A percentile compares a stretch with the other conserved stretches of the same genome.
Evolutionary conservation across 92 coral and sea anemone species (phyloP).

Genomic region (Epizoanthus stellaris): DNA sequence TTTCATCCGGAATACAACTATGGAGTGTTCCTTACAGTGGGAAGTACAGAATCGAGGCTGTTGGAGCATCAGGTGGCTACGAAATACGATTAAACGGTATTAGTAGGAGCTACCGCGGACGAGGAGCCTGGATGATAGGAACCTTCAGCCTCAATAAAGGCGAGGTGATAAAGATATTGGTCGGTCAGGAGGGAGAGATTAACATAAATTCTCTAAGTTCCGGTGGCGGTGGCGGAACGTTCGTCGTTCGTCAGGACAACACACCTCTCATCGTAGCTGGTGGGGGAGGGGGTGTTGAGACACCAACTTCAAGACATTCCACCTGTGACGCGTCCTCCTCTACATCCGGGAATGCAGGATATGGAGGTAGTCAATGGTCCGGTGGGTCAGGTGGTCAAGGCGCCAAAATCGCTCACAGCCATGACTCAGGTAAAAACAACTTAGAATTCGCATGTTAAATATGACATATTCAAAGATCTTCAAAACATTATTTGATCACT

Average conservation of each 20-base stretch:
- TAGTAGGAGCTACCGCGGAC: no score
- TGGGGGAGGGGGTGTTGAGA: slow-evolving; percentile 63
- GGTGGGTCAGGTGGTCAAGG: slow-evolving; percentile 59
- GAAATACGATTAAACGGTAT: slow-evolving; percentile 1
- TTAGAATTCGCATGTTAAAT: no score
- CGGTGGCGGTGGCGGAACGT: slow-evolving; percentile 74
- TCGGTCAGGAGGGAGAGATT: slow-evolving; percentile 69
- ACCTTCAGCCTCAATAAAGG: slow-evolving; percentile 53
- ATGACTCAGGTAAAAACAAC: no score
- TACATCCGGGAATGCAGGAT: not conserved
- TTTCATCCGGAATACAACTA: slow-evolving; percentile 59
- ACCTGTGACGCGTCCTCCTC: no score
- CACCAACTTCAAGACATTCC: not conserved
- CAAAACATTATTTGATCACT: no score
- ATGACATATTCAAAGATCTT: no score
- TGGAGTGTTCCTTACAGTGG: slow-evolving; percentile 61
- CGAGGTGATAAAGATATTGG: slow-evolving; percentile 69
- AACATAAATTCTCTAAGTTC: not conserved
- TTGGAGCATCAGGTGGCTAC: slow-evolving; percentile 34
- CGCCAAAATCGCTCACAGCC: no score
- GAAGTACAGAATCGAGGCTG: no score
- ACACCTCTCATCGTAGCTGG: no score
- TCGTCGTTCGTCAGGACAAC: slow-evolving; percentile 53
- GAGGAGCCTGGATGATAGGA: slow-evolving; percentile 68
- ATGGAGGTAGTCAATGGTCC: slow-evolving; percentile 51